Conservation (phyloP, 2,113 vertebrate genomes). For the Ochotona curzoniae region DNA sequence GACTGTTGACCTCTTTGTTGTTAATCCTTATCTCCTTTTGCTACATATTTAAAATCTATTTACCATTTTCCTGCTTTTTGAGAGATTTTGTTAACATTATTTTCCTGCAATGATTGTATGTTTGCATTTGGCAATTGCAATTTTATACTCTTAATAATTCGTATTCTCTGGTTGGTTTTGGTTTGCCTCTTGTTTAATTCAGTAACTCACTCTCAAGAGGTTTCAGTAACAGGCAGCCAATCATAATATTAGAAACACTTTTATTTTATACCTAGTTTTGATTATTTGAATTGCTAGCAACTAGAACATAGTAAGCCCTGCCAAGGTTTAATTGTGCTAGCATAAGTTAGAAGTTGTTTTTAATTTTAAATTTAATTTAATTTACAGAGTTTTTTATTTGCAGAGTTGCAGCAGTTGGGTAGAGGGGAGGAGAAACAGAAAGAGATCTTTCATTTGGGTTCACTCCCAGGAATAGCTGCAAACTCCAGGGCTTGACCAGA, state of each 20-base stretch:
- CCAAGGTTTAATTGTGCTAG: neutral
- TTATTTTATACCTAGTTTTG: neutral
- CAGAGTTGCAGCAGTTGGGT: too few species aligned
- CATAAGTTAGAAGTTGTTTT: slow-evolving; percentile 21
- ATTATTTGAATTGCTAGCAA: slow-evolving; percentile 36
- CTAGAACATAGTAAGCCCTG: neutral
- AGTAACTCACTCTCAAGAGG: slow-evolving; percentile 2
- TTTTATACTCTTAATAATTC: neutral
- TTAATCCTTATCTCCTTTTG: slow-evolving; percentile 1
- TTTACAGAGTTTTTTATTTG: too few species aligned
- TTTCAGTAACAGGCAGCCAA: neutral
- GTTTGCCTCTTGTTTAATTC: neutral
- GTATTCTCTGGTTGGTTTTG: neutral
- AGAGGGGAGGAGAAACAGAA: too few species aligned
- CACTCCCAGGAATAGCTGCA: too few species aligned
- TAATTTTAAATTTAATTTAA: too few species aligned
- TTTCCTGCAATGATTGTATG: neutral
- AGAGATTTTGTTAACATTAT: neutral
- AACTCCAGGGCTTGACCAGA: too few species aligned
- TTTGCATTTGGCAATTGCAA: neutral
- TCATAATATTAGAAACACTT: neutral
- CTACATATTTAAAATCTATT: neutral
- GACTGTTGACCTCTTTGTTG: neutral
- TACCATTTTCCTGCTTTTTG: neutral
- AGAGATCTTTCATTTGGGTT: too few species aligned